Percentiles rank a stretch among this genome's conserved stretches.
Conservation (phyloP, 2,888 invertebrate genomes). For the Tholera decimalis region DNA sequence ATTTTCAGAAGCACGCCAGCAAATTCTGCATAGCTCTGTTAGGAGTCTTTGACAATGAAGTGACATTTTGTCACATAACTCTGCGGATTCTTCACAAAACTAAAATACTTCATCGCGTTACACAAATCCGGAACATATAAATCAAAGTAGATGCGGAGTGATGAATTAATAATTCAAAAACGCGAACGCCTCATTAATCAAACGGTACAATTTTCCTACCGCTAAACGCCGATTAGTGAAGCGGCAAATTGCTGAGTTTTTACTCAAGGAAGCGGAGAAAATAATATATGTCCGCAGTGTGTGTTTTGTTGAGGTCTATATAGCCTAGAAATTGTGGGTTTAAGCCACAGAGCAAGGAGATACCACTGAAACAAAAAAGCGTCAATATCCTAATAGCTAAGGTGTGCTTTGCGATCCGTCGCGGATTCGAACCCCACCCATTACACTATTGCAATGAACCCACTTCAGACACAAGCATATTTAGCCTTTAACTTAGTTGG, state of each 20-base stretch:
- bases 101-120: background rate
- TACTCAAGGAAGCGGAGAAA: conserved; percentile 62
- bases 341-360: background rate
- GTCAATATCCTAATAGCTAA: too few relatives aligned
- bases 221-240: conserved; percentile 39
- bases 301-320: conserved; percentile 53
- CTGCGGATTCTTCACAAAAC: background rate
- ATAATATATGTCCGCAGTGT: conserved; percentile 13
- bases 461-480: too few relatives aligned
- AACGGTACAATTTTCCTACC: conserved; percentile 22
- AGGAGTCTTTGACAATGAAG: background rate
- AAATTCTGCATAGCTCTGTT: background rate
- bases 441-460: too few relatives aligned
- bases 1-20: too few relatives aligned
- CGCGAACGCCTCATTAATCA: conserved; percentile 23
- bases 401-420: too few relatives aligned
- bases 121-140: conserved; percentile 14
- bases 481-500: too few relatives aligned
- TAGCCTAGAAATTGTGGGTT: conserved; percentile 10
- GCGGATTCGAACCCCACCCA: too few relatives aligned
- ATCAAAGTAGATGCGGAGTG: conserved; percentile 4
- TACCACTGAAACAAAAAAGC: too few relatives aligned
- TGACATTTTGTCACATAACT: background rate
- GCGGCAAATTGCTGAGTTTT: conserved; percentile 60
- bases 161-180: conserved; percentile 34